Base-by-base conservation (phyloP, 2,888 invertebrate genomes). In the Trissoscelio sp. region DNA sequence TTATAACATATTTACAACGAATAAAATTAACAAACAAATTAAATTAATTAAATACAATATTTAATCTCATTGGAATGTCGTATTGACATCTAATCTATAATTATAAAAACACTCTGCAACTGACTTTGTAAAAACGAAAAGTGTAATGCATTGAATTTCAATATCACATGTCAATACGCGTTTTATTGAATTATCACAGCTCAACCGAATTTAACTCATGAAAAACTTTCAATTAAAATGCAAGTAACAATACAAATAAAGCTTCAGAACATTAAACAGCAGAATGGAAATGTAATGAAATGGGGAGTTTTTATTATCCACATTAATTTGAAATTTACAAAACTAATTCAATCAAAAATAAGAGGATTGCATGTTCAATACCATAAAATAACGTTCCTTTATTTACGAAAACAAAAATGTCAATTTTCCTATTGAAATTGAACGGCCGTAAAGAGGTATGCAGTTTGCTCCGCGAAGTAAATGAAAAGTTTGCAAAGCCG, bases 401-500 rank as follows among this genome's bases (percentile, higher is more conserved):
- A 51, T 37, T 31, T 44, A 22, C 42, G 16, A 20, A 4, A 0
- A 22, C 5, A 34, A 31, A 46, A n/a, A 46, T 20, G 31, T 62
- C 18, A 16, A 53, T 24, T 39, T 18, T 44, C 12, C 22, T 18
- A 22, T 28, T 39, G 46, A 57, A 12, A 42, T 37, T 39, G 28
- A 48, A 48, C 57, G 11, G 14, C 37, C 7, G 22, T 34, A 60
- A 62, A 70, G 18, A 72, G 46, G 34, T 72, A 58, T 51, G 79
- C 72, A 79, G 70, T 78, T 78, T 77, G 44, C 31, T 22, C 57
- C 22, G 20, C 44, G 37, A 70, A 60, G 5, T 67, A 34, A 73
- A 60, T 60, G 55, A 60, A 67, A 66, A 73, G 44, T 73, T 79
- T 72, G 51, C 78, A 79, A 58, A 60, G 51, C 44, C 58, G 58